Evolutionary conservation across 2,888 invertebrate genomes (phyloP), one percentile per base, ranked within the genome.

Genomic region (Neoitamus cyanurus): DNA sequence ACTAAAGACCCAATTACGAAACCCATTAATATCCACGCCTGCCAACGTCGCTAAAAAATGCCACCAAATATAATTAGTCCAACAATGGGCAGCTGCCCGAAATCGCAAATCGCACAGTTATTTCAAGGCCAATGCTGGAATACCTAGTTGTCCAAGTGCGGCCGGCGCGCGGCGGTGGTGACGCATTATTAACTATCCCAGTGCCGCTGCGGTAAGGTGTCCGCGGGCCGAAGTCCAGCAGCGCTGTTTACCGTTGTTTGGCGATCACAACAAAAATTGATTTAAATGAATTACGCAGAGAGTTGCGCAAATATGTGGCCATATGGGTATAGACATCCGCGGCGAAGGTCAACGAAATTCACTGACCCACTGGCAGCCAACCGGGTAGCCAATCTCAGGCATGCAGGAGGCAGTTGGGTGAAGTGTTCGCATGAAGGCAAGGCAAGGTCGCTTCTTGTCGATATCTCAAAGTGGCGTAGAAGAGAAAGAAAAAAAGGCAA

Each of bases 21-120:
- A 1, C 9, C 58, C 7, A 58, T 58, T 58, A 58, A 58, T 58
- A 58, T 58, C 58, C 58, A 58, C 5, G 42, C n/a, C 4, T n/a
- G 42, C 42, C 42, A 42, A n/a, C 42, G n/a, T 58, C 58, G 58
- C 58, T 58, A 58, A 58, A 58, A 58, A 58, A 58, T 58, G 58
- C 58, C 58, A 70, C 70, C 36, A 73, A 73, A 73, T 36, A 73
- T 36, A 73, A 73, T 73, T 73, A 73, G 73, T 36, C 36, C 73
- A 5, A 5, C 11, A 37, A 75, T 9, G 37, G 75, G 25, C 37
- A 42, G 25, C 75, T 75, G 75, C 42, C 15, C 20, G 13, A 25
- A 75, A 75, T 37, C 37, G 37, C 37, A 46, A 75, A 37, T 37
- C 20, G 37, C 25, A 28, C 11, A 75, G 42, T 28, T 42, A 37